phyloP scores from a whole-genome alignment of 2,797 vertebrate genomes.

The Cirrhinus mrigala region DNA sequence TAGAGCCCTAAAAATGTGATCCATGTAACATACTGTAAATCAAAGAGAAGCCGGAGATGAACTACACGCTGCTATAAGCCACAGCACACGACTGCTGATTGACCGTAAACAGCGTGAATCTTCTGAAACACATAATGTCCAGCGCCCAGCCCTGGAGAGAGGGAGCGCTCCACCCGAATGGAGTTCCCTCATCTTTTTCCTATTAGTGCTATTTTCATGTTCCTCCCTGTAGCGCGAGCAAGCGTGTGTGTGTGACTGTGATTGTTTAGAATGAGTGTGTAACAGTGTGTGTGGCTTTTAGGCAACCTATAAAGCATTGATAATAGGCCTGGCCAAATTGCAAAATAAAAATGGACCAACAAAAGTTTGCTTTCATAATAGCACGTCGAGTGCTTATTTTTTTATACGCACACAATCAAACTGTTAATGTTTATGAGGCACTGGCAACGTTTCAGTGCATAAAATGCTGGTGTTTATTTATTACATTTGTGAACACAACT shows the following conservation, averaged over 20 bases:
- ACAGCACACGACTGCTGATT: slow-evolving; percentile 56
- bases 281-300: slow-evolving; percentile 53
- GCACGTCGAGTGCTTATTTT: slow-evolving; percentile 45
- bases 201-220: slow-evolving; percentile 76
- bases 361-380: slow-evolving; percentile 50
- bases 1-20: background rate
- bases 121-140: slow-evolving; percentile 63
- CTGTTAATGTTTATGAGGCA: slow-evolving; percentile 59
- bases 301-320: slow-evolving; percentile 53
- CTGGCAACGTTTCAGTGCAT: slow-evolving; percentile 51
- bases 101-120: slow-evolving; percentile 52
- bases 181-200: slow-evolving; percentile 78
- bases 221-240: slow-evolving; percentile 61
- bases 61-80: slow-evolving; percentile 14
- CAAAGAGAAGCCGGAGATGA: slow-evolving; percentile 43
- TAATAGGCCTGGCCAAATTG: slow-evolving; percentile 53
- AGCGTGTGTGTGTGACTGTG: slow-evolving; percentile 63
- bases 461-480: slow-evolving; percentile 63
- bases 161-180: slow-evolving; percentile 53
- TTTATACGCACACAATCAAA: slow-evolving; percentile 51
- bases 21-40: slow-evolving; percentile 20
- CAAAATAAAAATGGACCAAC: slow-evolving; percentile 51
- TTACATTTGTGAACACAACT: slow-evolving; percentile 50
- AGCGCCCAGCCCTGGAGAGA: slow-evolving; percentile 46
- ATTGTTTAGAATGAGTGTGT: slow-evolving; percentile 69